Base-by-base conservation (phyloP, 2,113 vertebrate species). In the Atherinomorus stipes region DNA sequence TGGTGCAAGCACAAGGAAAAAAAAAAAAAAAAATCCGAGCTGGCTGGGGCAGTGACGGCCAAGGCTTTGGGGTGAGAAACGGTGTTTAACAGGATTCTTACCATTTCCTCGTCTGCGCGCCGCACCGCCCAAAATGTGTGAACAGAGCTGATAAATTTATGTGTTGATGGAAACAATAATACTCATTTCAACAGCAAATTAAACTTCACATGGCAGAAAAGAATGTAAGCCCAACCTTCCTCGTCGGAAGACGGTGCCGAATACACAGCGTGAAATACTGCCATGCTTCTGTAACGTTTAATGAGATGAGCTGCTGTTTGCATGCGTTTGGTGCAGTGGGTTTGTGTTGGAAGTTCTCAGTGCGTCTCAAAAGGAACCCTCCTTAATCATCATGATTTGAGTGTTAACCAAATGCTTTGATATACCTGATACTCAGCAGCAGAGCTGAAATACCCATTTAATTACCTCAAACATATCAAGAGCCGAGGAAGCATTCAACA, bases 91-190 rank as follows among this genome's bases (percentile, higher is more conserved):
- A 74, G 64, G 69, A 69, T 44, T 73, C 71, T 75, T 84, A 18
- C 60, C 31, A 21, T 70, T 81, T 77, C 66, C 72, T 67, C n/a
- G 3, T 77, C 74, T 84, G 71, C 71, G 67, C 56, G 37, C 31
- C 6, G n/a, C 81, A 78, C 78, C 76, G 65, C 72, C 71, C 59
- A 72, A 82, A 76, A 72, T 62, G 62, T 83, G 65, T 79, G 78
- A 83, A 81, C 74, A 85, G 51, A 64, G 1, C 56, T 85, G 88
- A 88, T 85, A 66, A 77, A 85, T 87, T 64, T 81, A 22, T 53
- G 64, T 59, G 78, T 38, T 80, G 81, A 87, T 59, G 11, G 86
- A 88, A 58, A 47, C 62, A 85, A 76, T 80, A 73, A 61, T 65
- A 44, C 2, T 5, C 49, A 25, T 64, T 80, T 88, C 78, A 78